These are phyloP conservation scores for Aurelia coerulea DNA, from an alignment of 30 jellyfish, hydroid and myxozoan genomes.

Conservation along the genomic window DNA sequence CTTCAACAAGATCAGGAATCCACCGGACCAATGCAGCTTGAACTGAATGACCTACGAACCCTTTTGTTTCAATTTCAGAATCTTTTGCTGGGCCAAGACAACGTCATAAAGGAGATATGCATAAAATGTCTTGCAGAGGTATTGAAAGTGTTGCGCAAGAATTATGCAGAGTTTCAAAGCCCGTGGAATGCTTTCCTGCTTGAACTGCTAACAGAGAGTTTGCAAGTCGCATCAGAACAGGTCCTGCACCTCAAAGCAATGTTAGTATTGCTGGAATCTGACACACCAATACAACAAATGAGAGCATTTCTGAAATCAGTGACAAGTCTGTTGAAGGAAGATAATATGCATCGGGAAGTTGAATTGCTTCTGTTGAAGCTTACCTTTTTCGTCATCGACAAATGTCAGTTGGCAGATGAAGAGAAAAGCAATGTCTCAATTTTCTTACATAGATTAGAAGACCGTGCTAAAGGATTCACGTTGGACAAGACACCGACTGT, in stretches of 20 bases:
- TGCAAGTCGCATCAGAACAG: not conserved
- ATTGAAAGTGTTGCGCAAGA: not conserved
- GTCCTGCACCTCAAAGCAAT: conserved; percentile 11
- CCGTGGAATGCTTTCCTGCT: conserved; percentile 53
- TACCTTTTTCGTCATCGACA: conserved; percentile 9
- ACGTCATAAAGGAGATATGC: conserved; percentile 1
- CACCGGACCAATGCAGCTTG: not conserved
- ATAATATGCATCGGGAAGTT: not conserved
- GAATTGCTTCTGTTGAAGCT: conserved; percentile 4
- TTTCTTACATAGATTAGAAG: conserved; percentile 48
- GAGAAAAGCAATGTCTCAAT: not conserved
- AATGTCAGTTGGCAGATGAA: not conserved
- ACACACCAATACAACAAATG: not conserved
- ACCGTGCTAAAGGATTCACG: conserved; percentile 13
- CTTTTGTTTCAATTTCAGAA: conserved; percentile 29
- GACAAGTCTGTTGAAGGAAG: not conserved
- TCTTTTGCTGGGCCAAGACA: conserved; percentile 26
- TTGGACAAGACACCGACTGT: not conserved
- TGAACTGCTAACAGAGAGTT: not conserved
- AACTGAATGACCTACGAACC: conserved; percentile 11
- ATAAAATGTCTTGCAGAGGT: conserved; percentile 1
- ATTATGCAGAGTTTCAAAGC: not conserved
- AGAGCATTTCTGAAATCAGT: conserved; percentile 8
- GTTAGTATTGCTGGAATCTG: not conserved
- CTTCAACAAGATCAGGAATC: not conserved